These are phyloP conservation scores for Lathronympha strigana DNA, from an alignment of 2,888 invertebrate genomes.

Conservation along the genomic window DNA sequence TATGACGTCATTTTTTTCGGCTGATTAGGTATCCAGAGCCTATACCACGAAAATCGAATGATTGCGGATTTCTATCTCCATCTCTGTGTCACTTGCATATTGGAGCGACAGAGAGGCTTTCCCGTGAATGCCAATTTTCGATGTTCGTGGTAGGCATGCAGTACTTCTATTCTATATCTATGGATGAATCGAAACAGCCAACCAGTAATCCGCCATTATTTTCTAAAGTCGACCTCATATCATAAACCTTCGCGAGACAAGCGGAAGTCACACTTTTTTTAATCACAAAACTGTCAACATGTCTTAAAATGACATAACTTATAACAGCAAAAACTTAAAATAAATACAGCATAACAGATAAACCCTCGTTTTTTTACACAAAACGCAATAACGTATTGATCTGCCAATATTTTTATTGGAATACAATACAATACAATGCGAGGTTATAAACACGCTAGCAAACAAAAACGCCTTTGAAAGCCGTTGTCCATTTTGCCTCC, in stretches of 20 bases:
- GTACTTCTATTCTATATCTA: no score
- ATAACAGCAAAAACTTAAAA: slow-evolving; percentile 1
- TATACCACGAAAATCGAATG: no score
- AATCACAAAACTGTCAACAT: slow-evolving; percentile 13
- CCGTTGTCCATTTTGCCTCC: slow-evolving; percentile 31
- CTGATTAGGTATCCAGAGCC: no score
- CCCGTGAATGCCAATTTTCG: no score
- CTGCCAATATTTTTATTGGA: slow-evolving; percentile 37
- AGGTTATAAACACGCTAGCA: slow-evolving; percentile 24
- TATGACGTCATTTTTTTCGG: no score
- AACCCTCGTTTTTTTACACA: slow-evolving; percentile 5
- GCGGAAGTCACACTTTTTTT: slow-evolving; percentile 23
- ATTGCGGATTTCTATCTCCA: no score
- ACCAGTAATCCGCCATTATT: no score
- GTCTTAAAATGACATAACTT: slow-evolving; percentile 2
- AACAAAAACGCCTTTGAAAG: slow-evolving; percentile 15
- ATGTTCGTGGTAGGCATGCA: no score
- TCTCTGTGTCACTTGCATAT: no score
- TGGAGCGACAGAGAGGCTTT: no score
- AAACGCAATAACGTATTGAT: slow-evolving; percentile 31
- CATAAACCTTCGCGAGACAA: slow-evolving; percentile 13
- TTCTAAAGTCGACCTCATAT: neutral
- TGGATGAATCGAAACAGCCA: no score
- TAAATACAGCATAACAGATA: slow-evolving; percentile 2
- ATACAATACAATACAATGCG: slow-evolving; percentile 20